Evolutionary conservation across 2,113 vertebrate species (phyloP).

Genomic region (Ornithorhynchus anatinus): DNA sequence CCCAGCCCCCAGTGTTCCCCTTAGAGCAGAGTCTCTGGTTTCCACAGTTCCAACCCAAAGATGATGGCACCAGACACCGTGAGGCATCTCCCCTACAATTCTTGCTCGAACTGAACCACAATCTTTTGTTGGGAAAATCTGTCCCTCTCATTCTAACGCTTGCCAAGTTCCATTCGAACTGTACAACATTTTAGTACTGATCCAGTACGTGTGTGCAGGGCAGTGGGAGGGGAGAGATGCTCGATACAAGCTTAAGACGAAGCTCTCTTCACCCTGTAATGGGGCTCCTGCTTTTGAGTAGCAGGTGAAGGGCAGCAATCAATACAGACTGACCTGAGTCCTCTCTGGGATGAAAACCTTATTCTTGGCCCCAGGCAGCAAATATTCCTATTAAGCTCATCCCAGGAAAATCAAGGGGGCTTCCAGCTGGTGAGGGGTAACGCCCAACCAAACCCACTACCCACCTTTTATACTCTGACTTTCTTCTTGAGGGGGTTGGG

Average conservation of each 20-base stretch:
- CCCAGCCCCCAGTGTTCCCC: not conserved
- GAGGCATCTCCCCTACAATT: constrained; percentile 14
- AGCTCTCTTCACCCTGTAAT: no score
- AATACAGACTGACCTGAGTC: no score
- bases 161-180: no score
- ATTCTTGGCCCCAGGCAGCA: not conserved
- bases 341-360: no score
- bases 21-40: not conserved
- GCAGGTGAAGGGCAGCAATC: no score
- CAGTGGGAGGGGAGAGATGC: no score
- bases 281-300: no score
- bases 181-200: no score
- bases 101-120: constrained; percentile 28
- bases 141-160: constrained; percentile 45
- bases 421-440: no score
- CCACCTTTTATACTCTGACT: not conserved
- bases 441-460: not conserved
- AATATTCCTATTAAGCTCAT: not conserved
- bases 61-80: fast-evolving
- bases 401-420: not conserved
- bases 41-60: not conserved
- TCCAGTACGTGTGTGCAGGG: no score
- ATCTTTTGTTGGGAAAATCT: constrained; percentile 55
- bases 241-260: no score
- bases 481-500: not conserved